Percentiles rank a stretch among this genome's conserved stretches.
These are phyloP conservation scores for Danio jaintianensis DNA, from an alignment of 2,797 vertebrate species.

Conservation along the genomic window DNA sequence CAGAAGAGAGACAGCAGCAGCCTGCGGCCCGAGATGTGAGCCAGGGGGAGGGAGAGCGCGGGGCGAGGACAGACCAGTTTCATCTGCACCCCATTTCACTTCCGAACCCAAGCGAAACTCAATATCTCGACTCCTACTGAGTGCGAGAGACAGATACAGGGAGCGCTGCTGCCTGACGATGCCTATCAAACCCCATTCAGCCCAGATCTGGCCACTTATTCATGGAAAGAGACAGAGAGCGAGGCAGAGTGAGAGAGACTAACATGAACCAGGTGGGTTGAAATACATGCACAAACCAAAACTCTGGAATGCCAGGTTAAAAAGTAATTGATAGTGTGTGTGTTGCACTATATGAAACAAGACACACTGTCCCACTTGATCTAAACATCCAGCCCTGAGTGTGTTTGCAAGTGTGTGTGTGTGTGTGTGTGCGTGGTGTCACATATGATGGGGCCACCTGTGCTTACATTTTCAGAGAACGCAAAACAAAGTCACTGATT, in stretches of 20 bases:
- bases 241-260: not conserved
- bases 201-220: conserved; percentile 50
- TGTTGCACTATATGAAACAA: conserved; percentile 31
- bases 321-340: conserved; percentile 49
- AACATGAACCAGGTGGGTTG: conserved; percentile 42
- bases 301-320: conserved; percentile 24
- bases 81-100: conserved; percentile 57
- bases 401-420: conserved; percentile 35
- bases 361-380: conserved; percentile 27
- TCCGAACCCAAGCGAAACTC: conserved; percentile 60
- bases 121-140: conserved; percentile 60
- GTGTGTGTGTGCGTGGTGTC: conserved; percentile 6
- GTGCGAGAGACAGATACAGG: conserved; percentile 47
- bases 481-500: conserved; percentile 11
- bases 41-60: not conserved
- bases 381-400: not conserved
- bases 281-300: conserved; percentile 47
- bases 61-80: conserved; percentile 41
- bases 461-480: conserved; percentile 30
- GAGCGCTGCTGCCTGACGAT: conserved; percentile 38
- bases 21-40: conserved; percentile 13
- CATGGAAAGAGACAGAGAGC: conserved; percentile 28
- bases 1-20: conserved; percentile 45
- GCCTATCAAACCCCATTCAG: conserved; percentile 51
- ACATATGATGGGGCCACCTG: conserved; percentile 7